Percentiles rank a stretch among this genome's conserved stretches.
Conservation (phyloP, 2,888 invertebrate genomes). For the Pheosia tremula region DNA sequence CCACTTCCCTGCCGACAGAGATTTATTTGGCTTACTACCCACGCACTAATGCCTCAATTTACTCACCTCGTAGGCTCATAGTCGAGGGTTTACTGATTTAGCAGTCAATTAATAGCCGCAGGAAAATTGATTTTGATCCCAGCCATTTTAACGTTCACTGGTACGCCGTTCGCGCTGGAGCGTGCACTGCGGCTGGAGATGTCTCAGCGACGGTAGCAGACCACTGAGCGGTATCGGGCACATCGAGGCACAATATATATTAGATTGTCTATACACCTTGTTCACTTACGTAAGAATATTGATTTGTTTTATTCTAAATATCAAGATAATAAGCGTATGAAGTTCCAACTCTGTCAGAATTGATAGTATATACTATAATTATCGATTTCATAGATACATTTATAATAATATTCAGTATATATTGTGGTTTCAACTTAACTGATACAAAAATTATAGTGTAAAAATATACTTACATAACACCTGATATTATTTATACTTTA, state of each 20-base stretch:
- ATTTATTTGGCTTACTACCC: too few relatives aligned
- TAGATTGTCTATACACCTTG: constrained; percentile 65
- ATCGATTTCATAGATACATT: constrained; percentile 46
- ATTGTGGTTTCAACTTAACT: constrained; percentile 48
- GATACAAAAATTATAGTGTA: constrained; percentile 63
- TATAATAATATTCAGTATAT: constrained; percentile 48
- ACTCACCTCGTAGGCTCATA: too few relatives aligned
- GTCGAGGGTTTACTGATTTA: too few relatives aligned
- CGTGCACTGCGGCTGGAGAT: constrained; percentile 17
- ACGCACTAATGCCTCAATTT: too few relatives aligned
- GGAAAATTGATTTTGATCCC: too few relatives aligned
- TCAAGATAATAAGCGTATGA: constrained; percentile 83
- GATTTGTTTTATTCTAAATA: constrained; percentile 72
- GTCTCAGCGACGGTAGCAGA: constrained; percentile 9
- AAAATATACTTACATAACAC: constrained; percentile 66
- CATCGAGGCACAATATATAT: constrained; percentile 74
- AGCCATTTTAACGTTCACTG: too few relatives aligned
- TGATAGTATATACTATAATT: constrained; percentile 36
- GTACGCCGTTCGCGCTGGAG: neutral
- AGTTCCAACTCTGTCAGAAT: constrained; percentile 64
- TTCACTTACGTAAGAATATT: constrained; percentile 70
- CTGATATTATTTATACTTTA: constrained; percentile 55
- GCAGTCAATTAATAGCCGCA: too few relatives aligned
- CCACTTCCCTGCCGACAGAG: too few relatives aligned
- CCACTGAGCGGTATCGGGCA: constrained; percentile 54